phyloP scores from a whole-genome alignment of 2,797 vertebrate genomes.

The Pagetopsis macropterus region DNA sequence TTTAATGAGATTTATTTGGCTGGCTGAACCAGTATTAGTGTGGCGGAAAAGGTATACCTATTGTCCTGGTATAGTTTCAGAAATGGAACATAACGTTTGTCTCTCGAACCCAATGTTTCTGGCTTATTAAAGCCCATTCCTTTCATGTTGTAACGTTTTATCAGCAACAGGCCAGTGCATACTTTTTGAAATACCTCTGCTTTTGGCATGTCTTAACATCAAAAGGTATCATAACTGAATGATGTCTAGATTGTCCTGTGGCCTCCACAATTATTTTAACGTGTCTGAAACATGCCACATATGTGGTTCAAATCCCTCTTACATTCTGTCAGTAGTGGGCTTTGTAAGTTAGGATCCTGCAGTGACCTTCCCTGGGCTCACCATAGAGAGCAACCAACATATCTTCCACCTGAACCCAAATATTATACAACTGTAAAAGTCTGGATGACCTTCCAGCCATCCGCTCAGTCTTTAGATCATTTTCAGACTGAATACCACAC shows the following conservation, averaged over 20 bases:
- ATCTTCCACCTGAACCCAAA: slow-evolving; percentile 34
- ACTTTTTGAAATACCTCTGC: neutral
- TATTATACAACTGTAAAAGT: slow-evolving; percentile 31
- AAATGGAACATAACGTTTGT: neutral
- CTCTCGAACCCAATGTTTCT: neutral
- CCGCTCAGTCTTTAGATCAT: slow-evolving; percentile 36
- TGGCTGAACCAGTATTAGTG: neutral
- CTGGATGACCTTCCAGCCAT: slow-evolving; percentile 32
- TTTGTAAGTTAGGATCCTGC: neutral
- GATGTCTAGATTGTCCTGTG: slow-evolving; percentile 34
- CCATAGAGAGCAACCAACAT: slow-evolving; percentile 13
- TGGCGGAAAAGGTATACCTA: neutral
- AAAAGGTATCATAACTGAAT: slow-evolving; percentile 21
- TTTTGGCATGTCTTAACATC: slow-evolving; percentile 24
- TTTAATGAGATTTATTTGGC: neutral
- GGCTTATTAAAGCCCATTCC: neutral
- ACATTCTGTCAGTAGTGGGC: neutral
- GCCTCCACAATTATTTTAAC: slow-evolving; percentile 36
- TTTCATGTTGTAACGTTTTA: neutral
- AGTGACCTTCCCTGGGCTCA: slow-evolving; percentile 15
- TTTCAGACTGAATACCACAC: slow-evolving; percentile 36
- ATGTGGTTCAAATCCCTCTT: slow-evolving; percentile 16
- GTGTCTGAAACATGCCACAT: slow-evolving; percentile 26
- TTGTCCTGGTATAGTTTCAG: neutral
- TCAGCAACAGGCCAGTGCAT: slow-evolving; percentile 1